These are phyloP conservation scores for Habropoda laboriosa DNA, from an alignment of 1,140 invertebrate genomes.

Conservation along the genomic window DNA sequence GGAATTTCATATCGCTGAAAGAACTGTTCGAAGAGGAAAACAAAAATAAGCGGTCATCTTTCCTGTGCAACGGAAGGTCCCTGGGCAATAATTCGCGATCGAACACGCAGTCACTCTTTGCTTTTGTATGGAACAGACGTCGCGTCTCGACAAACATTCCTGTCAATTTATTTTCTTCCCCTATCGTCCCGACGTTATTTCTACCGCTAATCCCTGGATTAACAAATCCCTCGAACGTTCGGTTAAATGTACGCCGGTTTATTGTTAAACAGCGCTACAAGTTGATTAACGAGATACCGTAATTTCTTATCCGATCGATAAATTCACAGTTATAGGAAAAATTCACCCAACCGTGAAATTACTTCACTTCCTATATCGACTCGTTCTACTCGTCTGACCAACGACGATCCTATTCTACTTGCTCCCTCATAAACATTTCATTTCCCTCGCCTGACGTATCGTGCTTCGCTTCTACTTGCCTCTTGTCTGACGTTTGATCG, in stretches of 20 bases:
- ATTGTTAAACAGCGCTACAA: neutral
- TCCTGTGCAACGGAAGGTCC: neutral
- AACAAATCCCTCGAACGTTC: neutral
- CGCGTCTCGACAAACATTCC: neutral
- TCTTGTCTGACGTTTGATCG: no score
- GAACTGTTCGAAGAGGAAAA: neutral
- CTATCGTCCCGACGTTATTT: neutral
- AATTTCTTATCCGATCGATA: conserved; percentile 11
- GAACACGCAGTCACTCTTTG: neutral
- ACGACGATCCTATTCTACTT: neutral
- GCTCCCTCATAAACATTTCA: neutral
- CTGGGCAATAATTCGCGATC: neutral
- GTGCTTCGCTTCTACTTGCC: neutral
- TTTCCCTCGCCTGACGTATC: neutral
- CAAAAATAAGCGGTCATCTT: conserved; percentile 16
- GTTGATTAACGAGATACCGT: neutral
- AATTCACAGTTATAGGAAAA: neutral
- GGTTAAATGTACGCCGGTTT: no score
- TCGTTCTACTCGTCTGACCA: neutral
- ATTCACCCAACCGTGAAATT: neutral
- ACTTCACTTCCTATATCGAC: neutral
- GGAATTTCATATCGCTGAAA: conserved; percentile 10
- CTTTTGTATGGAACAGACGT: neutral
- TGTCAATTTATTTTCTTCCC: neutral
- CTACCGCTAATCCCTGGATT: neutral